Percentiles rank a stretch among this genome's conserved stretches.
Evolutionary conservation across 1,140 invertebrate species (phyloP).

Genomic region (Nasonia giraulti): DNA sequence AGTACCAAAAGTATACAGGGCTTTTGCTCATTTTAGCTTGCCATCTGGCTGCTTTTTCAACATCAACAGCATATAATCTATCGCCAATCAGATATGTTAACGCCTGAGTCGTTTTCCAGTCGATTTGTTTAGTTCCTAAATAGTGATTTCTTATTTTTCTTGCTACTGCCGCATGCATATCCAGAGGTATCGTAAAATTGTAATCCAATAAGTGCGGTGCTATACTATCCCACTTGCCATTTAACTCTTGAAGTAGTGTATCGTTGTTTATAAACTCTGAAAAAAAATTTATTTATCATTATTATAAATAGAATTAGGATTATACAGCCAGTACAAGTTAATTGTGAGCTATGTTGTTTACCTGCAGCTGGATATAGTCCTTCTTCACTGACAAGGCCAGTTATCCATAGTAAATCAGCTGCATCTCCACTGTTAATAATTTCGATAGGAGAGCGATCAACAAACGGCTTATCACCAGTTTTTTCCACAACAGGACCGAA

Average conservation of each 20-base stretch:
- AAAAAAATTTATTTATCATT: constrained; percentile 20
- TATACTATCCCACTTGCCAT: constrained; percentile 74
- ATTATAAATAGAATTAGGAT: background rate
- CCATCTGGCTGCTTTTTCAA: constrained; percentile 72
- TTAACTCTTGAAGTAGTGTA: constrained; percentile 69
- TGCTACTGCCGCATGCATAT: constrained; percentile 66
- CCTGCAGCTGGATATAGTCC: constrained; percentile 74
- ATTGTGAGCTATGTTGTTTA: constrained; percentile 53
- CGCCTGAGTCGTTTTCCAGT: constrained; percentile 46
- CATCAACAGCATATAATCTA: constrained; percentile 74
- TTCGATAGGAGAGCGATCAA: constrained; percentile 73
- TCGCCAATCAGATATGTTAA: constrained; percentile 74
- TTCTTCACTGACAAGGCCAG: constrained; percentile 72
- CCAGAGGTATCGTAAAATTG: constrained; percentile 74
- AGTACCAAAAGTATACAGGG: constrained; percentile 76
- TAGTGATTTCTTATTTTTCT: constrained; percentile 75
- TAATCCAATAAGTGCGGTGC: constrained; percentile 75
- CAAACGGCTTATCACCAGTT: constrained; percentile 14
- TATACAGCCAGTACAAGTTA: background rate
- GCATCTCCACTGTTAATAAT: constrained; percentile 69
- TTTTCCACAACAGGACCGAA: constrained; percentile 47
- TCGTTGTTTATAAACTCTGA: constrained; percentile 71
- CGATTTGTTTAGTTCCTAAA: constrained; percentile 69
- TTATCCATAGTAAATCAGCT: constrained; percentile 73
- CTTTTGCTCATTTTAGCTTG: constrained; percentile 72